Evolutionary conservation across 2,797 vertebrate genomes (phyloP).

Genomic region (Coluber constrictor): DNA sequence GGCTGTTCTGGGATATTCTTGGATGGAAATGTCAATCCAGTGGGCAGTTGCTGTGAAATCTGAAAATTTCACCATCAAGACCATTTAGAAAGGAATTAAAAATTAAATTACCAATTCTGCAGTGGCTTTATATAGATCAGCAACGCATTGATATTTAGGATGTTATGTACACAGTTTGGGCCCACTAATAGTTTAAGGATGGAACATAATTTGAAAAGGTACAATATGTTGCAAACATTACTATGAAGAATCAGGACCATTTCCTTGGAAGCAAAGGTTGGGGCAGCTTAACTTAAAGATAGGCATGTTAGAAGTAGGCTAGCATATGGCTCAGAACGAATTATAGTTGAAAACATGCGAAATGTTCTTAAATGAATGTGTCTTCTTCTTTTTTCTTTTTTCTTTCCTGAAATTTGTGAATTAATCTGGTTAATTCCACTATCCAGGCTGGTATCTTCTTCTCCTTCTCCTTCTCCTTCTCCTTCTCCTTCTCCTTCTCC

Average conservation of each 20-base stretch:
- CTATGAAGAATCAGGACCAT: background rate
- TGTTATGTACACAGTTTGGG: background rate
- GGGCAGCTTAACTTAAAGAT: background rate
- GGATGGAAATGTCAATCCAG: background rate
- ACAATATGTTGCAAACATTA: background rate
- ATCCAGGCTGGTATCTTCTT: too few relatives aligned
- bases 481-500: too few relatives aligned
- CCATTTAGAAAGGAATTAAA: background rate
- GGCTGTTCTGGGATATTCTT: background rate
- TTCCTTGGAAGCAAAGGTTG: background rate
- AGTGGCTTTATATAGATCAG: background rate
- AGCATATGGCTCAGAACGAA: background rate
- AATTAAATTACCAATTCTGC: background rate
- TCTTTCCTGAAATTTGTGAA: too few relatives aligned
- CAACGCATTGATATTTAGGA: background rate
- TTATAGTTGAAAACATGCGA: background rate
- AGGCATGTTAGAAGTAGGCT: background rate
- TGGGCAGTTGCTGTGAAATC: background rate
- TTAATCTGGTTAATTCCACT: too few relatives aligned
- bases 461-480: too few relatives aligned
- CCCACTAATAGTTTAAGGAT: background rate
- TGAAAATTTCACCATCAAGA: background rate
- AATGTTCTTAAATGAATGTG: background rate
- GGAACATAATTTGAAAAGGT: background rate
- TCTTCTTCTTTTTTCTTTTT: background rate